Percentiles rank a stretch among this genome's conserved stretches.
Conservation (phyloP, 2,113 vertebrate genomes). For the Oceanites oceanicus region DNA sequence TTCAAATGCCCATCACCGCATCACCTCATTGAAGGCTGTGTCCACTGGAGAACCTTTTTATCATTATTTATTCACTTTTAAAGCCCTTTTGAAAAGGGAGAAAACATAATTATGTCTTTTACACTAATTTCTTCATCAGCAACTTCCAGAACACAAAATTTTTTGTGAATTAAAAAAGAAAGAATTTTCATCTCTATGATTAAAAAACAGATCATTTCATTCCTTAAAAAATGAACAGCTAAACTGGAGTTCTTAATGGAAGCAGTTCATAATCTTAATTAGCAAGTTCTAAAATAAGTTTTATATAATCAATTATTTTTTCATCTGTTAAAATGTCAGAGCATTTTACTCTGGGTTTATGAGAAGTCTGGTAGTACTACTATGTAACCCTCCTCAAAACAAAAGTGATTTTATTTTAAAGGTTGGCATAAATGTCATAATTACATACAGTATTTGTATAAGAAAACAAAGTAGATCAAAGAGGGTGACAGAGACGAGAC, state of each 20-base stretch:
- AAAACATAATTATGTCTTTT: background rate
- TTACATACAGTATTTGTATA: conserved; percentile 60
- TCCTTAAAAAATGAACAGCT: background rate
- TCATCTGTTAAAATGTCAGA: conserved; percentile 28
- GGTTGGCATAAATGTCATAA: conserved; percentile 63
- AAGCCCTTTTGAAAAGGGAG: background rate
- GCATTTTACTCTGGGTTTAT: conserved; percentile 5
- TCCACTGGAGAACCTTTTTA: background rate
- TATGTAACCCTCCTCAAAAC: conserved; percentile 31
- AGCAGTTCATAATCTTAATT: conserved; percentile 21
- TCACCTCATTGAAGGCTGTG: background rate
- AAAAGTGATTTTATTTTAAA: conserved; percentile 58
- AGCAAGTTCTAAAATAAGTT: conserved; percentile 31
- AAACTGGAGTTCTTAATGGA: conserved; percentile 5
- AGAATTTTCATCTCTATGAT: background rate
- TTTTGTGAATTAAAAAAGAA: background rate
- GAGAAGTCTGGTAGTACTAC: conserved; percentile 34
- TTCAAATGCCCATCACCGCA: background rate
- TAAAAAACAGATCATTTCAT: background rate
- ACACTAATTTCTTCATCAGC: background rate
- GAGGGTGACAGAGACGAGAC: conserved; percentile 47
- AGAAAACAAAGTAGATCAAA: conserved; percentile 67
- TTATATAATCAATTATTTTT: conserved; percentile 22
- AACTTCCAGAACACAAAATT: background rate
- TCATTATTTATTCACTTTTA: background rate